These are phyloP conservation scores for Pemphigus obesinymphae DNA, from an alignment of 1,140 invertebrate species.

Conservation along the genomic window DNA sequence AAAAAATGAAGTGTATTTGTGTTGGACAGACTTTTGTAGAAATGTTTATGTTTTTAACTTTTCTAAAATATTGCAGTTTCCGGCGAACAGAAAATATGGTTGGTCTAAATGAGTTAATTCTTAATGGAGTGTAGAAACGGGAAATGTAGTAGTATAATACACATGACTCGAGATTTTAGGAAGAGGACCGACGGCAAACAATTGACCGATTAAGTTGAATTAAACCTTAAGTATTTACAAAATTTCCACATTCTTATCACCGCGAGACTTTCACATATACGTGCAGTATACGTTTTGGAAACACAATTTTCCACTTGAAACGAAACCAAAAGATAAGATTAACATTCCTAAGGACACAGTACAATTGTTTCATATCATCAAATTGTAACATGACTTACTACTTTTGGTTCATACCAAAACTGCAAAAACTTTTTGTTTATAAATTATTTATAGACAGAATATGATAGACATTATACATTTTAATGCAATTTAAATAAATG, in stretches of 20 bases:
- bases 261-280: not conserved
- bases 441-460: too few species aligned
- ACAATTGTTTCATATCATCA: not conserved
- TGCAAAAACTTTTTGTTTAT: too few species aligned
- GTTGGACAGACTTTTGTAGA: too few species aligned
- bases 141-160: not conserved
- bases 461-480: too few species aligned
- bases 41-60: not conserved
- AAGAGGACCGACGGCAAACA: not conserved
- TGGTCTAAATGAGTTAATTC: not conserved
- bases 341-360: not conserved
- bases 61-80: not conserved
- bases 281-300: not conserved
- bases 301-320: not conserved
- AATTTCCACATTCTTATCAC: not conserved
- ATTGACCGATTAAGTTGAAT: slow-evolving; percentile 2
- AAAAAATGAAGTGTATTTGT: too few species aligned
- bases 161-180: not conserved
- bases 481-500: too few species aligned
- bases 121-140: not conserved
- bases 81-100: not conserved
- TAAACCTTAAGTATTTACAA: not conserved
- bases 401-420: too few species aligned
- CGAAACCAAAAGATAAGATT: slow-evolving; percentile 8
- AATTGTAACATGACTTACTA: not conserved